Percentiles rank a stretch among this genome's conserved stretches.
These are phyloP conservation scores for Lethenteron reissneri DNA, from an alignment of 2,113 vertebrate genomes.

Conservation along the genomic window DNA sequence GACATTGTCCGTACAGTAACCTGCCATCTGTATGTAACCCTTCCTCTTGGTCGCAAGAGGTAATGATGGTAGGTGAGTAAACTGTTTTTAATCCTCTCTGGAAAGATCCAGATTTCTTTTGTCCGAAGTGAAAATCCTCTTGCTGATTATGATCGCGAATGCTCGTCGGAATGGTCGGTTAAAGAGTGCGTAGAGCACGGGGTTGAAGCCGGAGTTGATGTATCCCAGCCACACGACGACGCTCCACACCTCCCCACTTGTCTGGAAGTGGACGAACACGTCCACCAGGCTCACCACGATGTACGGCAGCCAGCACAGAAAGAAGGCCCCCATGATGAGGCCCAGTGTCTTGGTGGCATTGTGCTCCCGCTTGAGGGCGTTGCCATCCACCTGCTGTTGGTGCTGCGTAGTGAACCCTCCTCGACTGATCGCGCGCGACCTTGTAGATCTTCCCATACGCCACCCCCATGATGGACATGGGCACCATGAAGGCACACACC, in stretches of 20 bases:
- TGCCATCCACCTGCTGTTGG: constrained; percentile 15
- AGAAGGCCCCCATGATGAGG: constrained; percentile 41
- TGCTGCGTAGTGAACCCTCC: constrained; percentile 21
- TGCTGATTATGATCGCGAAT: constrained; percentile 34
- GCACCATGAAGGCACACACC: constrained; percentile 28
- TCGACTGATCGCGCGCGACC: constrained; percentile 33
- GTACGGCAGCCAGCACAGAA: constrained; percentile 37
- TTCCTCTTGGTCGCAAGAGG: too few species aligned
- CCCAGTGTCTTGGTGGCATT: constrained; percentile 40
- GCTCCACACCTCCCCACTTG: constrained; percentile 41
- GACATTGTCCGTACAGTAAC: too few species aligned
- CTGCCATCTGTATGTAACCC: too few species aligned
- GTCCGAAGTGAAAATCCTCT: too few species aligned
- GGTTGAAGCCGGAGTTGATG: constrained; percentile 39
- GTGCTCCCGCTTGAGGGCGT: constrained; percentile 33
- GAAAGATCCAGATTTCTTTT: too few species aligned
- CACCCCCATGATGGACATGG: constrained; percentile 31
- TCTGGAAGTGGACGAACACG: constrained; percentile 35
- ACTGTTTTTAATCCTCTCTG: too few species aligned
- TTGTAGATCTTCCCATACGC: constrained; percentile 40
- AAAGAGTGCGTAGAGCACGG: constrained; percentile 39
- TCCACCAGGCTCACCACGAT: constrained; percentile 40
- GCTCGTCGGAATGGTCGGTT: constrained; percentile 38
- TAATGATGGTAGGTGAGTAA: too few species aligned
- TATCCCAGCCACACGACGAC: constrained; percentile 42